Evolutionary conservation across 2,797 vertebrate genomes (phyloP).

Genomic region (Sebastiscus tertius): DNA sequence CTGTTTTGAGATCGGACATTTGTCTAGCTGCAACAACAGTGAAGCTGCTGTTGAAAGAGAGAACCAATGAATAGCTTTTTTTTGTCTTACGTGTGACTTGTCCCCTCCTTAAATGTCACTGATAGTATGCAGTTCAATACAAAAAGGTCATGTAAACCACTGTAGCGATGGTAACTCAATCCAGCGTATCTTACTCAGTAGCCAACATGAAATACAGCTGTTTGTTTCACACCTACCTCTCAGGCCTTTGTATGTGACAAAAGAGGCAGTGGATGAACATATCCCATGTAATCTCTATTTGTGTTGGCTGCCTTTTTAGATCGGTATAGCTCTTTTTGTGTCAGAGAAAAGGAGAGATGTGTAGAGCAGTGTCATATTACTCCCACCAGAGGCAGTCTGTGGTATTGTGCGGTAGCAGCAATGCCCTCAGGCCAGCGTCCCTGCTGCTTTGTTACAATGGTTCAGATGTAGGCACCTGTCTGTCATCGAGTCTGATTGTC

Average conservation of each 20-base stretch:
- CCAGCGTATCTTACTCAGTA: conserved; percentile 45
- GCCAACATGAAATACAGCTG: conserved; percentile 70
- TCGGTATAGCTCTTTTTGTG: conserved; percentile 48
- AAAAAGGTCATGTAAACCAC: conserved; percentile 48
- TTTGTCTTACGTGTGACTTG: conserved; percentile 16
- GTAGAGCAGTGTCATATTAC: conserved; percentile 71
- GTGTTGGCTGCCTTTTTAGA: conserved; percentile 47
- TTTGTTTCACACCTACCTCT: conserved; percentile 59
- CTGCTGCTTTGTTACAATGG: conserved; percentile 57
- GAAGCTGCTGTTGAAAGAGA: conserved; percentile 16
- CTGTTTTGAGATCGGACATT: conserved; percentile 29
- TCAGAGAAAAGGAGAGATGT: conserved; percentile 42
- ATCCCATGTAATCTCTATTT: conserved; percentile 60
- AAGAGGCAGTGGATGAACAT: conserved; percentile 60
- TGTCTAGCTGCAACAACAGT: conserved; percentile 13
- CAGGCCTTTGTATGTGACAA: conserved; percentile 70
- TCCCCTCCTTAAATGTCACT: conserved; percentile 30
- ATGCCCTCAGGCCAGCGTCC: conserved; percentile 50
- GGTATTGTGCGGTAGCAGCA: conserved; percentile 51
- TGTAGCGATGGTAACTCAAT: conserved; percentile 58
- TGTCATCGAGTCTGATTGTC: conserved; percentile 51
- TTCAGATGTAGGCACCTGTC: conserved; percentile 66
- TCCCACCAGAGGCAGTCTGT: conserved; percentile 60
- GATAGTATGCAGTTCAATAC: conserved; percentile 22
- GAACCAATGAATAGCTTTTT: conserved; percentile 26